A percentile compares a stretch with the other conserved stretches of the same genome.
Conservation (phyloP, 2,113 vertebrate genomes). For the Odontesthes bonariensis region DNA sequence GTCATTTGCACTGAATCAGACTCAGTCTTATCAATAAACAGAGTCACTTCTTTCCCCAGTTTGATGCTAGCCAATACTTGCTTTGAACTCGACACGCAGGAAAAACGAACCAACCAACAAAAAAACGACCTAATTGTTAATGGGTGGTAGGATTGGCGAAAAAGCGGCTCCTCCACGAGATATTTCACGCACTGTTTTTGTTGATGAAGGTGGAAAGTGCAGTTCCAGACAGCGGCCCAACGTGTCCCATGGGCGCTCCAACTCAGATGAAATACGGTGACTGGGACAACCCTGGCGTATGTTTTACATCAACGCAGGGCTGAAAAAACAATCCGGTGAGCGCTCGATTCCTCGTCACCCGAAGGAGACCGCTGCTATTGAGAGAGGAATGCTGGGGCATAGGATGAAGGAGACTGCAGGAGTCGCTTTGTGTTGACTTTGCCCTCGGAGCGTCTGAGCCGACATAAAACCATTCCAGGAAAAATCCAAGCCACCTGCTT, state of each 20-base stretch:
- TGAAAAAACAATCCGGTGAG: constrained; percentile 41
- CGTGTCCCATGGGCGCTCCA: constrained; percentile 6
- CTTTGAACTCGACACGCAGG: constrained; percentile 28
- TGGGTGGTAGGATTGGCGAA: too few relatives aligned
- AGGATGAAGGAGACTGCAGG: constrained; percentile 43
- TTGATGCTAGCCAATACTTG: constrained; percentile 24
- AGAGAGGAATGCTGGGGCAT: constrained; percentile 42
- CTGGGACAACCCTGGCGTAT: constrained; percentile 43
- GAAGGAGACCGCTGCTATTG: constrained; percentile 36
- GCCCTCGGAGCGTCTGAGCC: constrained; percentile 48
- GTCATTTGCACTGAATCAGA: constrained; percentile 41
- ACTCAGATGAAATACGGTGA: constrained; percentile 43
- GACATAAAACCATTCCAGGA: constrained; percentile 49
- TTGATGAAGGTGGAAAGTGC: constrained; percentile 49
- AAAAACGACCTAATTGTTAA: constrained; percentile 4
- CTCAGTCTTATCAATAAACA: constrained; percentile 49
- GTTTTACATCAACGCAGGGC: constrained; percentile 55
- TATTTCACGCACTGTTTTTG: constrained; percentile 46
- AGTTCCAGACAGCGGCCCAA: constrained; percentile 8
- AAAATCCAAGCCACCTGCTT: constrained; percentile 56
- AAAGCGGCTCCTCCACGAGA: constrained; percentile 16
- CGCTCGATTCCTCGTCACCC: constrained; percentile 52
- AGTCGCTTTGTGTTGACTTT: constrained; percentile 61
- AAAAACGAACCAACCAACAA: constrained; percentile 30
- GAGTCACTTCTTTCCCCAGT: not conserved